phyloP scores from a whole-genome alignment of 2,888 invertebrate genomes.

The Stenolophus ochropezus region DNA sequence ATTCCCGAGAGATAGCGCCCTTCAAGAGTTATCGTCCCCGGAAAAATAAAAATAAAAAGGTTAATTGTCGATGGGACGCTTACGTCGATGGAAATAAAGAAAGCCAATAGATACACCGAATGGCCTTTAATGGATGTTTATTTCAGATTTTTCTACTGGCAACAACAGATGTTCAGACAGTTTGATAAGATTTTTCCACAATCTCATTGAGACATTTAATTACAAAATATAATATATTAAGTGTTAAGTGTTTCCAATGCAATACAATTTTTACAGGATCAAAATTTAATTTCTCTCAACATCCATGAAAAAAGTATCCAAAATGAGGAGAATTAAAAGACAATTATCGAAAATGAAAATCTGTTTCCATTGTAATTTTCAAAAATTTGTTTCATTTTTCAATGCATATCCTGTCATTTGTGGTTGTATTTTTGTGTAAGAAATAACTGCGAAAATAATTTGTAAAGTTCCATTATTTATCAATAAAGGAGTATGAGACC shows the following conservation, averaged over 20 bases:
- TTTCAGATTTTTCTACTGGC: neutral
- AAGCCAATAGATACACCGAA: neutral
- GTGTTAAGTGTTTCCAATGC: neutral
- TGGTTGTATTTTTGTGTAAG: too few relatives aligned
- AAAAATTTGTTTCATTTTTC: too few relatives aligned
- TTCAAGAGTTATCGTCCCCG: slow-evolving; percentile 49
- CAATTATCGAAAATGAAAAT: too few relatives aligned
- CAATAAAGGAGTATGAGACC: too few relatives aligned
- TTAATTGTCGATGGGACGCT: slow-evolving; percentile 48
- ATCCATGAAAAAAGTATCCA: too few relatives aligned
- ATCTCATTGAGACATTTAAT: neutral
- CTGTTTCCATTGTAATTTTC: too few relatives aligned
- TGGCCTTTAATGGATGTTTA: slow-evolving; percentile 1
- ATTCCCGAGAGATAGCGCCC: slow-evolving; percentile 53
- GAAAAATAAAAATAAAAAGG: slow-evolving; percentile 50
- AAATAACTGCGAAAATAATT: too few relatives aligned
- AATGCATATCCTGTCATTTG: too few relatives aligned
- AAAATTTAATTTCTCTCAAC: neutral
- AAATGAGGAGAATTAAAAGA: too few relatives aligned
- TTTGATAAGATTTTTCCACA: neutral
- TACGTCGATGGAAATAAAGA: slow-evolving; percentile 22
- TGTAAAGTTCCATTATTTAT: too few relatives aligned
- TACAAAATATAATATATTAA: too few relatives aligned
- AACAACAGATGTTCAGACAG: neutral
- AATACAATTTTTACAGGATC: neutral